These are phyloP conservation scores for Zaprionus ornatus DNA, from an alignment of 1,140 invertebrate genomes.

Conservation along the genomic window DNA sequence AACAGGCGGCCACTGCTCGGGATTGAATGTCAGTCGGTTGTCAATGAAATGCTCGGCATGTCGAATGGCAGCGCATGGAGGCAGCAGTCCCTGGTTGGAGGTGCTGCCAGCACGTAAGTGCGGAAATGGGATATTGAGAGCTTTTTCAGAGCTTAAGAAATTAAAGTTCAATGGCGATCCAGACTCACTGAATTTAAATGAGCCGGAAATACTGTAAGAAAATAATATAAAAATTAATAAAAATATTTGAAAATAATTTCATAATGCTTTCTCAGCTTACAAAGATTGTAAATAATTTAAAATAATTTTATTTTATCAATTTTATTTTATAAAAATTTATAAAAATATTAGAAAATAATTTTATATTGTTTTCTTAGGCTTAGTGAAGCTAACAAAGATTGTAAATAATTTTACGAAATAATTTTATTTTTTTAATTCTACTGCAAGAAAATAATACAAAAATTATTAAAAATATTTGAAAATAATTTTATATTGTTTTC, in stretches of 20 bases:
- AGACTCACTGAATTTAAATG: neutral
- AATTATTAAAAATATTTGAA: too few species aligned
- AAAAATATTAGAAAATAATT: too few species aligned
- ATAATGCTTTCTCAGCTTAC: neutral
- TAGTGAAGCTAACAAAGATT: too few species aligned
- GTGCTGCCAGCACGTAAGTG: neutral
- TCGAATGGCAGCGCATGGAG: neutral
- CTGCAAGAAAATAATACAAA: too few species aligned
- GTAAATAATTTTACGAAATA: too few species aligned
- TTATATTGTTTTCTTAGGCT: too few species aligned
- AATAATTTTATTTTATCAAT: too few species aligned
- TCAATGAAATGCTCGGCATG: constrained; percentile 23
- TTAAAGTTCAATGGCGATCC: neutral
- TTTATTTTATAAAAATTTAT: too few species aligned
- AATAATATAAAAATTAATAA: neutral
- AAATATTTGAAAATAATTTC: neutral
- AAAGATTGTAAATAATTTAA: too few species aligned
- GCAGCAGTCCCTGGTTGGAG: neutral
- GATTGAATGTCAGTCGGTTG: constrained; percentile 20
- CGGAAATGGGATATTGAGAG: neutral
- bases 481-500: too few species aligned
- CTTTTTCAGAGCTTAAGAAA: neutral
- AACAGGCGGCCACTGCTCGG: constrained; percentile 10
- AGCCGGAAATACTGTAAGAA: neutral
- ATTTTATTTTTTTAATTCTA: too few species aligned